phyloP scores from a whole-genome alignment of 2,888 invertebrate species.

The Dinocampus coccinellae region DNA sequence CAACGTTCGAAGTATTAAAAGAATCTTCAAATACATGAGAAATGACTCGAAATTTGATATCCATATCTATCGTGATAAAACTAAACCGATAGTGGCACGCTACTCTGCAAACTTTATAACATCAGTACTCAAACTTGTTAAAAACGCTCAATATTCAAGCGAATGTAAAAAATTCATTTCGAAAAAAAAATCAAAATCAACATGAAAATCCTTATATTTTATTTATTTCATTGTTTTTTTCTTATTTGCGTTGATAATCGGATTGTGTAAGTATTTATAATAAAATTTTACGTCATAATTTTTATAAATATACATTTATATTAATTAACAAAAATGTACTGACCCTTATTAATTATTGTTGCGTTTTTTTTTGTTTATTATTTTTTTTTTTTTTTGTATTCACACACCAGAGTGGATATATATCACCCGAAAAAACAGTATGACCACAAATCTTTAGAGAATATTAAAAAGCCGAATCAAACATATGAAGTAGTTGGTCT shows the following conservation, averaged over 20 bases:
- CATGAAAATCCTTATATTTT: neutral
- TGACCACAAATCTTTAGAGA: neutral
- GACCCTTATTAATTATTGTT: neutral
- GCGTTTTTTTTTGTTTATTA: neutral
- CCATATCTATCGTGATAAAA: too few relatives aligned
- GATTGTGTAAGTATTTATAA: neutral
- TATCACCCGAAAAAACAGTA: constrained; percentile 26
- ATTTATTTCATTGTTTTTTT: neutral
- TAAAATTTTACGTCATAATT: too few relatives aligned
- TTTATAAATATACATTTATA: too few relatives aligned
- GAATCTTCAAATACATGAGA: too few relatives aligned
- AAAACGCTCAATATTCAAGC: neutral
- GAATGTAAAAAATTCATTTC: neutral
- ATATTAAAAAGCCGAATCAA: neutral
- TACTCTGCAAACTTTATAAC: too few relatives aligned
- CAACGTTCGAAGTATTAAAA: too few relatives aligned
- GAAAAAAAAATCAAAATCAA: neutral
- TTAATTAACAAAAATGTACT: too few relatives aligned
- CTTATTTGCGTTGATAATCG: neutral
- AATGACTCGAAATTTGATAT: too few relatives aligned
- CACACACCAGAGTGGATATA: constrained; percentile 45
- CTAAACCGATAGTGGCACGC: too few relatives aligned
- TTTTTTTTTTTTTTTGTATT: constrained; percentile 11
- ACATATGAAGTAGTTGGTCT: constrained; percentile 45
- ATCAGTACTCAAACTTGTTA: too few relatives aligned